A percentile compares a stretch with the other conserved stretches of the same genome.
phyloP scores from a whole-genome alignment of 2,113 vertebrate species.

The Cephalophus harveyi region DNA sequence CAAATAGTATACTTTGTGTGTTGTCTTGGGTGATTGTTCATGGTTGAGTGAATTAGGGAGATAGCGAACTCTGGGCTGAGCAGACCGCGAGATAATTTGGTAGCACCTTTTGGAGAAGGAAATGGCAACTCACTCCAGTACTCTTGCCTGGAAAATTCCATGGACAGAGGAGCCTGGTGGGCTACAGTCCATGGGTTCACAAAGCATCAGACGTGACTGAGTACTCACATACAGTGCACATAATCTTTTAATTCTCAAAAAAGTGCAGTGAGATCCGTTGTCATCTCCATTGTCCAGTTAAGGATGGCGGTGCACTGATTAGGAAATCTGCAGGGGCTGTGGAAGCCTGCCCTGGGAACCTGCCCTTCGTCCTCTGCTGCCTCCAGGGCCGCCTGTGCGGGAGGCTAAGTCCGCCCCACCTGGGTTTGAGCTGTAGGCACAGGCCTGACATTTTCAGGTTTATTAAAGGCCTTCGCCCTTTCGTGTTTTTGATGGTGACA shows the following conservation, averaged over 20 bases:
- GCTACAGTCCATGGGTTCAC: background rate
- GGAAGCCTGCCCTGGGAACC: background rate
- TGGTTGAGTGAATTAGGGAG: background rate
- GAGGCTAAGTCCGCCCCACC: background rate
- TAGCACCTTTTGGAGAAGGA: background rate
- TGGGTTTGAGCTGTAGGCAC: background rate
- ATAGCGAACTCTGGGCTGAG: background rate
- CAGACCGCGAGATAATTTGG: background rate
- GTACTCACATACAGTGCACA: background rate
- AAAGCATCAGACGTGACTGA: background rate
- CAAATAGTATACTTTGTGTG: background rate
- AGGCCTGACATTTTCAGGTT: background rate
- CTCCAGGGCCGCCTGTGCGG: fast-evolving
- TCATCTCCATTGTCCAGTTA: background rate
- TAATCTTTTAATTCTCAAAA: background rate
- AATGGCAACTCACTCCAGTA: too few species aligned
- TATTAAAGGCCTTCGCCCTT: background rate
- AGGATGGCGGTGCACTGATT: fast-evolving
- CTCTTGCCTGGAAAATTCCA: too few species aligned
- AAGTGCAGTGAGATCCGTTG: background rate
- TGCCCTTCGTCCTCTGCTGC: background rate
- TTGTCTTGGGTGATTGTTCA: background rate
- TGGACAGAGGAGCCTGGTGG: background rate
- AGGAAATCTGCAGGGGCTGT: fast-evolving
- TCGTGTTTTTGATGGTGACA: background rate